phyloP scores from a whole-genome alignment of 2,797 vertebrate genomes.

The Coluber constrictor region DNA sequence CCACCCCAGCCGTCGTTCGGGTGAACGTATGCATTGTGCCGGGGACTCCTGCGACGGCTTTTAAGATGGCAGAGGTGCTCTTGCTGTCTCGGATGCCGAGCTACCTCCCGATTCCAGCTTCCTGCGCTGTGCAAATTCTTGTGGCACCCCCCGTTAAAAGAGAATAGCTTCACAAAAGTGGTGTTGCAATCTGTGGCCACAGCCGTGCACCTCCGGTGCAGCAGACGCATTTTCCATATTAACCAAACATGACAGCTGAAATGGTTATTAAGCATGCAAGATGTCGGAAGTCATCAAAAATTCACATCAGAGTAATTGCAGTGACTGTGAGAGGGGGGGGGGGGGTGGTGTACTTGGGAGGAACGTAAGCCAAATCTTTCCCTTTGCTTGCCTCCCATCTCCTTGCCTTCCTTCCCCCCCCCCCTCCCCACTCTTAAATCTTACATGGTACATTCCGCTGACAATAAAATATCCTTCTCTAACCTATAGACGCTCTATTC shows the following conservation, averaged over 20 bases:
- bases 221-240: slow-evolving; percentile 83
- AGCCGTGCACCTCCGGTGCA: slow-evolving; percentile 77
- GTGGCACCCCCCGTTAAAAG: slow-evolving; percentile 71
- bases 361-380: slow-evolving; percentile 71
- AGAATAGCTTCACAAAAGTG: slow-evolving; percentile 73
- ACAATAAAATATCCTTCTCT: slow-evolving; percentile 97
- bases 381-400: slow-evolving; percentile 66
- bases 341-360: slow-evolving; percentile 39
- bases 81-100: slow-evolving; percentile 53
- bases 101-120: slow-evolving; percentile 68
- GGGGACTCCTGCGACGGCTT: slow-evolving; percentile 41
- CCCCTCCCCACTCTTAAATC: slow-evolving; percentile 63
- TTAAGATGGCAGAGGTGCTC: slow-evolving; percentile 74
- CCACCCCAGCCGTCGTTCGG: slow-evolving; percentile 19
- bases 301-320: slow-evolving; percentile 97
- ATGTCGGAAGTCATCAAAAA: slow-evolving; percentile 98
- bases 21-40: slow-evolving; percentile 41
- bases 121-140: slow-evolving; percentile 73
- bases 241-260: slow-evolving; percentile 97
- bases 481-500: slow-evolving; percentile 87
- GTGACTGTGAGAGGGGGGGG: slow-evolving; percentile 66
- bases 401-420: slow-evolving; percentile 47
- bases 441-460: slow-evolving; percentile 91
- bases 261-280: slow-evolving; percentile 94
- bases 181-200: slow-evolving; percentile 70